A percentile compares a stretch with the other conserved stretches of the same genome.
Evolutionary conservation across 2,797 vertebrate genomes (phyloP).

Genomic region (Muscicapa comitata): DNA sequence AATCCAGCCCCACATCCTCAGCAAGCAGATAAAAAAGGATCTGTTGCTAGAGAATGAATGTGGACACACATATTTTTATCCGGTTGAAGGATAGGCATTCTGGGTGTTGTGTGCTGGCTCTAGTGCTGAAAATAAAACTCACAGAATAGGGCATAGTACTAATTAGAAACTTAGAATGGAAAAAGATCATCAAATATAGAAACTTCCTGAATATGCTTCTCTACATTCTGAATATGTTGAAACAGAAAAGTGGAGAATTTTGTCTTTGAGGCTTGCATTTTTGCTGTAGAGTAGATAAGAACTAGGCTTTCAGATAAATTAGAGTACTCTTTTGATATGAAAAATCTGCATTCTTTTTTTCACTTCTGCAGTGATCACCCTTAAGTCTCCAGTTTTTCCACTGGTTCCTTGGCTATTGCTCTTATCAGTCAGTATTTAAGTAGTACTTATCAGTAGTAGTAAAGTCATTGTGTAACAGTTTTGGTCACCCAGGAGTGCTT

Average conservation of each 20-base stretch:
- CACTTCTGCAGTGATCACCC: neutral
- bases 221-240: slow-evolving; percentile 47
- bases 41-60: slow-evolving; percentile 30
- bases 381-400: neutral
- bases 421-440: neutral
- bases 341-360: neutral
- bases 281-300: slow-evolving; percentile 13
- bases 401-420: neutral
- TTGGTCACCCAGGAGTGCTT: neutral
- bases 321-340: neutral
- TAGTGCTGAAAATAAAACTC: slow-evolving; percentile 61
- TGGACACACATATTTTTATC: slow-evolving; percentile 14
- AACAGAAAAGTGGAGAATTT: slow-evolving; percentile 23
- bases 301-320: slow-evolving; percentile 14
- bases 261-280: slow-evolving; percentile 36
- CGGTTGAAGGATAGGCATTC: neutral
- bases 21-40: slow-evolving; percentile 4
- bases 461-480: neutral
- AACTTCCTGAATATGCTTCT: slow-evolving; percentile 53
- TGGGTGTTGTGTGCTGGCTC: slow-evolving; percentile 45
- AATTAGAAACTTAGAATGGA: slow-evolving; percentile 59
- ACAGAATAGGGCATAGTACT: slow-evolving; percentile 46
- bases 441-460: neutral
- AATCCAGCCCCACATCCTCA: neutral
- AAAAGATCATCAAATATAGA: slow-evolving; percentile 65